These are phyloP conservation scores for Galeopsomyia nigrocyanea DNA, from an alignment of 2,888 invertebrate species.

Conservation along the genomic window DNA sequence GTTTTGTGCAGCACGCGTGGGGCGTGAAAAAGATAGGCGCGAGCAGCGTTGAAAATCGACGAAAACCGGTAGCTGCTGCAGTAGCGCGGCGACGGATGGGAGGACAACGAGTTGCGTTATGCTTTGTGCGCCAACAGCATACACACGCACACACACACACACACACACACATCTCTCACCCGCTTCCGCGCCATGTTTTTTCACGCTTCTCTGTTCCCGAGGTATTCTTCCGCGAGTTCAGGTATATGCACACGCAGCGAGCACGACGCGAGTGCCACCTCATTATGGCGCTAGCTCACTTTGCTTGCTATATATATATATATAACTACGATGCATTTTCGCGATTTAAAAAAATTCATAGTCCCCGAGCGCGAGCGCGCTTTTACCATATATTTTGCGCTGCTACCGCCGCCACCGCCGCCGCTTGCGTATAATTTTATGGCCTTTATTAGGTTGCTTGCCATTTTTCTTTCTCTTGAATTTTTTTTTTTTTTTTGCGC, in stretches of 20 bases:
- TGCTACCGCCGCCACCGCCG: no score
- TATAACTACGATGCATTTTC: constrained; percentile 13
- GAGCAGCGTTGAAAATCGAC: constrained; percentile 20
- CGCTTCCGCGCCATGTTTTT: constrained; percentile 37
- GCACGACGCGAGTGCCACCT: constrained; percentile 32
- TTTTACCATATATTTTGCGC: neutral
- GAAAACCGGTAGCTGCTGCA: constrained; percentile 5
- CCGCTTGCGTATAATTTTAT: constrained; percentile 19
- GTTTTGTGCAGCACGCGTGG: neutral
- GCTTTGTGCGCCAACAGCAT: neutral
- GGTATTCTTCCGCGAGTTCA: constrained; percentile 26
- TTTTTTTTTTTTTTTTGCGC: no score
- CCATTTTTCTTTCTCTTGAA: no score
- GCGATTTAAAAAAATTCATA: constrained; percentile 25
- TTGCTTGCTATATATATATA: neutral
- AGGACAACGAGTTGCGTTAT: neutral
- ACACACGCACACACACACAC: no score
- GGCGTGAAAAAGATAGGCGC: constrained; percentile 13
- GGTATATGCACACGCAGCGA: no score
- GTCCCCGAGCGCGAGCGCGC: neutral
- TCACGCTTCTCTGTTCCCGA: constrained; percentile 42
- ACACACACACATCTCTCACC: constrained; percentile 31
- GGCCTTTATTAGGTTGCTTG: no score
- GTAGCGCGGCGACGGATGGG: no score
- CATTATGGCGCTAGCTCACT: constrained; percentile 21